Conservation (phyloP, 2,797 vertebrate genomes). For the Miichthys miiuy region DNA sequence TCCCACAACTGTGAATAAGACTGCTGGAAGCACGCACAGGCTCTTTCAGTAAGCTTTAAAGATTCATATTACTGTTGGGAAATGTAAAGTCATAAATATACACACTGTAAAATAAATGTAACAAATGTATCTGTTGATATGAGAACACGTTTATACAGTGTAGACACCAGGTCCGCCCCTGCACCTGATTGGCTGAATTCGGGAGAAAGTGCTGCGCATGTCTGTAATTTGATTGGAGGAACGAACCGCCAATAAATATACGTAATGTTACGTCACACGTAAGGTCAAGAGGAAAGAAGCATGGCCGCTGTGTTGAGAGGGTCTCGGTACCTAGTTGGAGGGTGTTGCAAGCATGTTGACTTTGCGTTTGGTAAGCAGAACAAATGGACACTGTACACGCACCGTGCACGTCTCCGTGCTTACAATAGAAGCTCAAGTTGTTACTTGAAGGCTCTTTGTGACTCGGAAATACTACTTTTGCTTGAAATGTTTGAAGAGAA, state of each 20-base stretch:
- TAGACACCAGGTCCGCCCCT: constrained; percentile 2
- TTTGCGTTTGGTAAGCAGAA: constrained; percentile 79
- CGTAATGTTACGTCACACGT: constrained; percentile 49
- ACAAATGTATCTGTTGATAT: not conserved
- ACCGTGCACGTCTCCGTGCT: not conserved
- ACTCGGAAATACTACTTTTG: not conserved
- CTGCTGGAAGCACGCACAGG: not conserved
- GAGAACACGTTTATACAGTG: too few relatives aligned
- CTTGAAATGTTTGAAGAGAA: constrained; percentile 33
- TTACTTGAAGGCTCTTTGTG: not conserved
- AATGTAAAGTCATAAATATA: not conserved
- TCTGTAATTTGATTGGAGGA: constrained; percentile 66
- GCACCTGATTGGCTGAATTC: constrained; percentile 55
- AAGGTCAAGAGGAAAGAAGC: constrained; percentile 83
- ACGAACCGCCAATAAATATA: constrained; percentile 22
- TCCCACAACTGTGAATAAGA: not conserved
- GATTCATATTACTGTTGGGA: not conserved
- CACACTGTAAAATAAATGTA: not conserved
- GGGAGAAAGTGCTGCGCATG: not conserved
- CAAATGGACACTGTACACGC: not conserved
- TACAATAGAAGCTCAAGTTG: not conserved
- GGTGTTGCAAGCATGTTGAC: constrained; percentile 80
- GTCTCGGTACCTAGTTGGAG: constrained; percentile 78
- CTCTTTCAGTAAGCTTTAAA: not conserved
- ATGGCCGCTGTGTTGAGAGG: constrained; percentile 87